These are phyloP conservation scores for Trimorus sp. DNA, from an alignment of 2,888 invertebrate genomes.

Conservation along the genomic window DNA sequence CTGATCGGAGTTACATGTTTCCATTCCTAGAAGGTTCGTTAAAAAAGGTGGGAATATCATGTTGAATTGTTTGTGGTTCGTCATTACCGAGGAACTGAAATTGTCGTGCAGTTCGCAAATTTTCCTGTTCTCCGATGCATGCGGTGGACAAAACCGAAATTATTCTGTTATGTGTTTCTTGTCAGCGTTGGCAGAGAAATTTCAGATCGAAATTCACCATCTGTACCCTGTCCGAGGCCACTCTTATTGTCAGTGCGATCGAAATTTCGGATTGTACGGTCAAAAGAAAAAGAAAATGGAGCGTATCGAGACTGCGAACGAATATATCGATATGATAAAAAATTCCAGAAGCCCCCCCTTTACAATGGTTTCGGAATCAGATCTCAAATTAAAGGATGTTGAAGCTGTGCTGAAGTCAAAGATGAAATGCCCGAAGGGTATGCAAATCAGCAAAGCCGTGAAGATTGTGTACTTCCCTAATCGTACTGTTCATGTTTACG, in stretches of 20 bases:
- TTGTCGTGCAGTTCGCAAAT: constrained; percentile 7
- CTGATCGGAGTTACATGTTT: constrained; percentile 39
- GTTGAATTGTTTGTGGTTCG: constrained; percentile 30
- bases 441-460: constrained; percentile 28
- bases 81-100: constrained; percentile 18
- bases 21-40: constrained; percentile 36
- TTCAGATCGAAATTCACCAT: constrained; percentile 52
- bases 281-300: constrained; percentile 36
- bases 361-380: background rate
- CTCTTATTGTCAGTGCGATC: constrained; percentile 17
- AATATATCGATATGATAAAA: constrained; percentile 44
- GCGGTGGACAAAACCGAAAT: constrained; percentile 37
- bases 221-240: constrained; percentile 58
- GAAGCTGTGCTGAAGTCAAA: constrained; percentile 3
- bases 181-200: constrained; percentile 31
- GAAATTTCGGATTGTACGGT: constrained; percentile 36
- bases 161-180: constrained; percentile 24
- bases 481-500: constrained; percentile 3
- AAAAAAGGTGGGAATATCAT: constrained; percentile 50
- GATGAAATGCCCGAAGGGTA: background rate
- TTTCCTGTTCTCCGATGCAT: constrained; percentile 9
- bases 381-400: constrained; percentile 11
- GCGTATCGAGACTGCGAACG: constrained; percentile 31
- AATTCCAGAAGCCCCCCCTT: constrained; percentile 37
- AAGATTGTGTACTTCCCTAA: constrained; percentile 28